These are phyloP conservation scores for Hybognathus amarus DNA, from an alignment of 2,797 vertebrate species.

Conservation along the genomic window DNA sequence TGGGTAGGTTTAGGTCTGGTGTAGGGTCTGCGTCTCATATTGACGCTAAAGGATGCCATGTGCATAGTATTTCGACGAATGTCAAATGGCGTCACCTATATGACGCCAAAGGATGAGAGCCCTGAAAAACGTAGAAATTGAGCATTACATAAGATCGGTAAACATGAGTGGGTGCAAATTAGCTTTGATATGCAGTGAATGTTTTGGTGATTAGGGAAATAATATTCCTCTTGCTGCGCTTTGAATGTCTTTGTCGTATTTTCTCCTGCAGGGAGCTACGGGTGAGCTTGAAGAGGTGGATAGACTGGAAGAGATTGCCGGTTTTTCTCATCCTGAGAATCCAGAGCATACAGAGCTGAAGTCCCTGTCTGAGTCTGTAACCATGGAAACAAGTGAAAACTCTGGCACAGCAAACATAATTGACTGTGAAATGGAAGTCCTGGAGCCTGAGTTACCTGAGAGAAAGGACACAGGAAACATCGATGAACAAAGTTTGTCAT, in stretches of 20 bases:
- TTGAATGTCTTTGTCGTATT: constrained; percentile 30
- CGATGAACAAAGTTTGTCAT: constrained; percentile 64
- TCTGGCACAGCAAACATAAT: constrained; percentile 63
- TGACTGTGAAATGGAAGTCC: constrained; percentile 71
- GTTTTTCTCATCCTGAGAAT: constrained; percentile 72
- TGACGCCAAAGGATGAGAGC: neutral
- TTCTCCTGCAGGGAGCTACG: constrained; percentile 70
- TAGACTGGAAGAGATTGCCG: constrained; percentile 71
- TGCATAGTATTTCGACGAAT: too few species aligned
- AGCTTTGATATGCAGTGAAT: constrained; percentile 29
- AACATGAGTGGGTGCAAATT: constrained; percentile 39
- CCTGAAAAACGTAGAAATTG: neutral
- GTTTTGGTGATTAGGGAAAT: constrained; percentile 38
- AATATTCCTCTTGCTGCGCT: constrained; percentile 19
- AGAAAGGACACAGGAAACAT: constrained; percentile 57
- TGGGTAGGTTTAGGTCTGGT: too few species aligned
- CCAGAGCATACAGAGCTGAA: constrained; percentile 64
- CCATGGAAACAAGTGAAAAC: constrained; percentile 82
- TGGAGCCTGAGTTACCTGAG: constrained; percentile 69
- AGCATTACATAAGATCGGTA: constrained; percentile 15
- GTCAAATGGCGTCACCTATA: too few species aligned
- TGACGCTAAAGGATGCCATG: too few species aligned
- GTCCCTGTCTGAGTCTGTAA: constrained; percentile 67
- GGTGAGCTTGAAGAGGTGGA: constrained; percentile 64
- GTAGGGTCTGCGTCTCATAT: too few species aligned